Evolutionary conservation across 1,140 invertebrate species (phyloP), one percentile per base, ranked within the genome.

Genomic region (Phymastichus coffea): DNA sequence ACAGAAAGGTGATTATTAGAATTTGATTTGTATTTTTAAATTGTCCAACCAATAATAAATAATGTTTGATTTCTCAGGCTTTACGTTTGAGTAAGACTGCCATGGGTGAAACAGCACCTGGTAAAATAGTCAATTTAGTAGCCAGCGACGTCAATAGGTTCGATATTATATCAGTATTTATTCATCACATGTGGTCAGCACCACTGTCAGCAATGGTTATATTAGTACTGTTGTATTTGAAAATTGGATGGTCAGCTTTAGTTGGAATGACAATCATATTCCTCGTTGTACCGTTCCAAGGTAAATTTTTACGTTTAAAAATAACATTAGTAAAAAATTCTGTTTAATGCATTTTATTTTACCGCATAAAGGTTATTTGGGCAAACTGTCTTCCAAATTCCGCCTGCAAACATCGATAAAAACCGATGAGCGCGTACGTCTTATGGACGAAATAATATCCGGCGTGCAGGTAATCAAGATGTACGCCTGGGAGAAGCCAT

Each of bases 111-210:
- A 91, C 90, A 1, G 90, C 91, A 7, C 85, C 88, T 2, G 92
- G 92, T 0, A 92, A 94, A 78, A 86, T 94, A 55, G 89, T 93
- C 2, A 94, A 94, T 78, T 74, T 93, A 3, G 81, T 94, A 40
- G 90, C 90, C 2, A 93, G 92, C 70, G 91, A 93, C 68, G 85
- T 87, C 10, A 87, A 84, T 62, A 76, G 86, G 55, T 86, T 87
- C 62, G 86, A 87, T 74, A 69, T 84, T 10, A 81, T 84, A 7
- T 81, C 80, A 4, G 76, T 86, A 17, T 81, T 85, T 60, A 72
- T 86, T 19, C 83, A 87, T 72, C 78, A 83, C 63, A 80, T 87
- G 79, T 87, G 85, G 86, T 78, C 82, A 0, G 88, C 86, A 0
- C 90, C 90, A 4, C 43, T 88, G 0, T 82, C 86, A 19, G 80